Conservation (phyloP, 1,140 invertebrate genomes). For the Macrostomum lignano region DNA sequence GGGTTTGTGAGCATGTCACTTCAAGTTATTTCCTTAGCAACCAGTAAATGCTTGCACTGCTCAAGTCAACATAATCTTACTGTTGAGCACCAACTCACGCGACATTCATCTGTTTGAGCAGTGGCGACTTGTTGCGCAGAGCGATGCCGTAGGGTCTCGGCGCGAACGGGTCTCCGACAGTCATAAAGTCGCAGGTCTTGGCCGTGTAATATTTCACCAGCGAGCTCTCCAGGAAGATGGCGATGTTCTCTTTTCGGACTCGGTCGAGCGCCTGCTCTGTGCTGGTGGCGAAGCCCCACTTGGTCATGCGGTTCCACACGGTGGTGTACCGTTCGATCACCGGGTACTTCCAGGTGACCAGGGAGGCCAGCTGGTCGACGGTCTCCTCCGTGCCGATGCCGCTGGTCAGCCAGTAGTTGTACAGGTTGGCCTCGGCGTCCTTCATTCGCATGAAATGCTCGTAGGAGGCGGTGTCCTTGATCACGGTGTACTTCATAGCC, state of each 20-base stretch:
- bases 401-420: neutral
- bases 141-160: slow-evolving; percentile 12
- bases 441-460: slow-evolving; percentile 2
- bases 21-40: too few relatives aligned
- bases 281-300: slow-evolving; percentile 45
- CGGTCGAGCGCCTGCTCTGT: slow-evolving; percentile 49
- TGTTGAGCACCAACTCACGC: slow-evolving; percentile 8
- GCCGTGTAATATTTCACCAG: slow-evolving; percentile 10
- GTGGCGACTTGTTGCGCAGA: slow-evolving; percentile 10
- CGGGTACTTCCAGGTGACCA: slow-evolving; percentile 94
- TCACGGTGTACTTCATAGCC: slow-evolving; percentile 26
- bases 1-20: too few relatives aligned
- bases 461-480: neutral
- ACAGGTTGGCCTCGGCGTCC: slow-evolving; percentile 1
- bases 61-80: neutral
- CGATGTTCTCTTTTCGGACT: slow-evolving; percentile 39
- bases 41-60: too few relatives aligned
- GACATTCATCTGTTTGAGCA: slow-evolving; percentile 9
- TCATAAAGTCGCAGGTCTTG: slow-evolving; percentile 8
- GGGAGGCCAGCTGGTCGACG: too few relatives aligned
- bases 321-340: slow-evolving; percentile 91
- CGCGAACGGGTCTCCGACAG: slow-evolving; percentile 11
- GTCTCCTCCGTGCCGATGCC: neutral
- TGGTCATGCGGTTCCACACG: slow-evolving; percentile 86
- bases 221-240: slow-evolving; percentile 11